Conservation (phyloP, 2,113 vertebrate species). For the Cynocephalus volans region DNA sequence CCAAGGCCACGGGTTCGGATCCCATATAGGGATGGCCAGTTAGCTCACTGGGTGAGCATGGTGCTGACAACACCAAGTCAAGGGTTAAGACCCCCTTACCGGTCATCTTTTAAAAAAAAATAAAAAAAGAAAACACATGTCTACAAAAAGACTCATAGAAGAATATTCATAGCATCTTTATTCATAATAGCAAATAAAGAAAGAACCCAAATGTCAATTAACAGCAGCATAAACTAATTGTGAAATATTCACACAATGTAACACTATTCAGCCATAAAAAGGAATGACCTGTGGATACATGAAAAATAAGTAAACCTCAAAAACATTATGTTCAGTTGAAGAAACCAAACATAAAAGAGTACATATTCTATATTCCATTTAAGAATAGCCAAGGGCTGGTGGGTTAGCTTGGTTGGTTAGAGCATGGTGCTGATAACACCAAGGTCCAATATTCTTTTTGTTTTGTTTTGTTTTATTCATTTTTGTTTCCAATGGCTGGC, state of each 20-base stretch:
- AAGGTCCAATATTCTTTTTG: too few relatives aligned
- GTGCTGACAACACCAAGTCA: too few relatives aligned
- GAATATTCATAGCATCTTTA: background rate
- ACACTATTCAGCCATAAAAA: background rate
- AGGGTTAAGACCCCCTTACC: too few relatives aligned
- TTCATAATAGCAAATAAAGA: background rate
- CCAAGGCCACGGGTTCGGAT: too few relatives aligned
- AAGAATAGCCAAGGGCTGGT: background rate
- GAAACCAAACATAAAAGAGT: background rate
- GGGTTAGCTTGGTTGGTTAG: too few relatives aligned
- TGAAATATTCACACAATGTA: background rate
- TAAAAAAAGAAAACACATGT: background rate
- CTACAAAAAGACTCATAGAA: background rate
- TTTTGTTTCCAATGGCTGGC: too few relatives aligned
- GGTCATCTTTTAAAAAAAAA: too few relatives aligned
- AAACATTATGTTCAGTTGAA: background rate
- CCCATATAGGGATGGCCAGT: too few relatives aligned
- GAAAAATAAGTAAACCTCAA: slow-evolving; percentile 11
- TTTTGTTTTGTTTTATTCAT: too few relatives aligned
- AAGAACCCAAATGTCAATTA: background rate
- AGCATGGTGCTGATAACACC: too few relatives aligned
- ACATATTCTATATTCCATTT: background rate
- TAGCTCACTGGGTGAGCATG: too few relatives aligned
- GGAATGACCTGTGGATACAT: background rate
- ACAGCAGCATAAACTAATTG: background rate